Evolutionary conservation across 2,888 invertebrate genomes (phyloP).

Genomic region (Ceriagrion tenellum): DNA sequence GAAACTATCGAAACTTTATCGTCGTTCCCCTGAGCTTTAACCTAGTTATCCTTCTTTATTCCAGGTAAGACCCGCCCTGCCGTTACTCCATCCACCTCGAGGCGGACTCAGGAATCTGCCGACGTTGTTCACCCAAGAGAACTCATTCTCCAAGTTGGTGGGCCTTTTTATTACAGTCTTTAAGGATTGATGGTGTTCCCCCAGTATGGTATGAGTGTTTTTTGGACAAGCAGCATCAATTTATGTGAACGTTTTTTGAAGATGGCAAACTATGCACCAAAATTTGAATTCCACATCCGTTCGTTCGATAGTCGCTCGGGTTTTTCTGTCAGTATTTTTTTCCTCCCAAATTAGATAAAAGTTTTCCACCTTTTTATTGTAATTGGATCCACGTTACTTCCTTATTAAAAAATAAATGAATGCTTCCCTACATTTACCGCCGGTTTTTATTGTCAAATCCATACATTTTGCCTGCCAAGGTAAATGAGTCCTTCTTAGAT

Average conservation of each 20-base stretch:
- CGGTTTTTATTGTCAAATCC: too few species aligned
- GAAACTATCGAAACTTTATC: conserved; percentile 3
- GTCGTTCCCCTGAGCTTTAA: not conserved
- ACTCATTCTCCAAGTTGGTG: not conserved
- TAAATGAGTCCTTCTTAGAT: too few species aligned
- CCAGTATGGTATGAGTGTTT: not conserved
- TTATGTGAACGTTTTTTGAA: not conserved
- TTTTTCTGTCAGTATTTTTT: too few species aligned
- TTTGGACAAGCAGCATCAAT: not conserved
- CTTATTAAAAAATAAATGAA: too few species aligned
- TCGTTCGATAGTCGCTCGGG: too few species aligned
- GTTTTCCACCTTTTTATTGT: too few species aligned
- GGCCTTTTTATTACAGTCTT: not conserved
- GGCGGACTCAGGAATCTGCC: not conserved
- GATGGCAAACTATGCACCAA: not conserved
- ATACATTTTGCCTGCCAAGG: too few species aligned
- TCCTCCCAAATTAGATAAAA: too few species aligned
- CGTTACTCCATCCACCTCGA: not conserved
- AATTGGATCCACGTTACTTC: too few species aligned
- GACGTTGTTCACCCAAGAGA: not conserved
- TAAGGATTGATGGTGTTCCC: not conserved
- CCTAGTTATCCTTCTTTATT: conserved; percentile 12
- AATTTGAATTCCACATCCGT: not conserved
- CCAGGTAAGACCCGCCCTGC: not conserved
- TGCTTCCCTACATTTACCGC: too few species aligned